These are phyloP conservation scores for Melanotaenia boesemani DNA, from an alignment of 2,797 vertebrate species.

Conservation along the genomic window DNA sequence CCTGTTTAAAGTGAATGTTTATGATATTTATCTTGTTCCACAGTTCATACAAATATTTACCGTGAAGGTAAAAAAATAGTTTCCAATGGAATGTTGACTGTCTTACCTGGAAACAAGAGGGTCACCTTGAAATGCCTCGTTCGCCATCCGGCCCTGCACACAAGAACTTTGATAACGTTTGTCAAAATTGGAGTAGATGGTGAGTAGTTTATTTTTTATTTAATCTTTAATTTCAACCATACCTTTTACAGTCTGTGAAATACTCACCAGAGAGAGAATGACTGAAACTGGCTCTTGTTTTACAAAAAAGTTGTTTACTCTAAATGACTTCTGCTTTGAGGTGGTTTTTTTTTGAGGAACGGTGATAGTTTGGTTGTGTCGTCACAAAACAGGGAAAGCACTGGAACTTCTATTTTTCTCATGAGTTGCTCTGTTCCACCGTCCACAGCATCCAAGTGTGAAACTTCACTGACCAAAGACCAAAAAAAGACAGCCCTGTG, in stretches of 20 bases:
- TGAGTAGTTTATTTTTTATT: conserved; percentile 65
- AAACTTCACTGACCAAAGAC: conserved; percentile 14
- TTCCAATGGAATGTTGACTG: conserved; percentile 31
- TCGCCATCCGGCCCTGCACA: conserved; percentile 55
- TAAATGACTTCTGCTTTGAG: conserved; percentile 36
- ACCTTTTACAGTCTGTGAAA: not conserved
- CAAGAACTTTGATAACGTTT: conserved; percentile 53
- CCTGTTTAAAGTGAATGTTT: not conserved
- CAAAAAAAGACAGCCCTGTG: not conserved
- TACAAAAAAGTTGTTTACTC: conserved; percentile 15
- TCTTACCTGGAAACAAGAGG: conserved; percentile 41
- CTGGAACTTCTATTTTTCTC: conserved; percentile 43
- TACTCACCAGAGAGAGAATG: not conserved
- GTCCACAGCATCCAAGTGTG: conserved; percentile 13
- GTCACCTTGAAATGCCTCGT: conserved; percentile 76
- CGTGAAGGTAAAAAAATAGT: conserved; percentile 45
- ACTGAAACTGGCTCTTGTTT: not conserved
- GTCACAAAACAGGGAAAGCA: conserved; percentile 55
- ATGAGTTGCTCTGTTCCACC: conserved; percentile 29
- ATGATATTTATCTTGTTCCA: conserved; percentile 36
- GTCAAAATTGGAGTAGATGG: conserved; percentile 56
- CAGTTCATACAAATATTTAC: conserved; percentile 54
- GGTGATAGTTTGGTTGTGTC: conserved; percentile 42
- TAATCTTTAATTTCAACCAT: not conserved
- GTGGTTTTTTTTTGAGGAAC: conserved; percentile 56